These are phyloP conservation scores for Labeo rohita DNA, from an alignment of 2,113 vertebrate genomes.

Conservation along the genomic window DNA sequence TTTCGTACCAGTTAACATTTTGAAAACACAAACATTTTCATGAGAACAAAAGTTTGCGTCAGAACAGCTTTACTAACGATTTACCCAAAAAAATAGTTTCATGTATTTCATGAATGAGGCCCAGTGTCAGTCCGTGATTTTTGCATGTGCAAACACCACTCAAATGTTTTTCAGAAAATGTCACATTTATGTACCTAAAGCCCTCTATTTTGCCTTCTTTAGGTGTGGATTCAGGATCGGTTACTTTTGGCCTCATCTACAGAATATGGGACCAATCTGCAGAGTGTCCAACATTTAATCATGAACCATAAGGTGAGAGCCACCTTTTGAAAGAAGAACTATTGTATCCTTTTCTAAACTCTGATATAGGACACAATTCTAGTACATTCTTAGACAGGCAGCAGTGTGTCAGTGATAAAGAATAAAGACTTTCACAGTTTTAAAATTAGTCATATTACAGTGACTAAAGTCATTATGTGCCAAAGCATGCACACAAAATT, in stretches of 20 bases:
- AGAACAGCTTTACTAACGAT: too few species aligned
- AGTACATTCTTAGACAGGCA: neutral
- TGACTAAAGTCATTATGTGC: neutral
- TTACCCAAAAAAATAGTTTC: too few species aligned
- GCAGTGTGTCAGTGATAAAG: neutral
- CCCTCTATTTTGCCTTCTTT: neutral
- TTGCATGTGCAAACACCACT: neutral
- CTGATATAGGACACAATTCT: neutral
- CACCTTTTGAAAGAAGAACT: neutral
- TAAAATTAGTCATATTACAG: too few species aligned
- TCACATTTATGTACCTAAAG: neutral
- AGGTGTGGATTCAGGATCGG: slow-evolving; percentile 92
- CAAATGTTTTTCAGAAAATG: too few species aligned
- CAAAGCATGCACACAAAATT: neutral
- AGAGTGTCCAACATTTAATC: slow-evolving; percentile 86
- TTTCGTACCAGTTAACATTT: too few species aligned
- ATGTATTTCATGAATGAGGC: too few species aligned
- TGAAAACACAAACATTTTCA: too few species aligned
- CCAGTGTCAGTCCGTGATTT: neutral
- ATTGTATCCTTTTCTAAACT: neutral
- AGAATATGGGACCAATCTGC: slow-evolving; percentile 89
- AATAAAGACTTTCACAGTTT: neutral
- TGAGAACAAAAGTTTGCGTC: too few species aligned
- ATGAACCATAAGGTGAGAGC: slow-evolving; percentile 87
- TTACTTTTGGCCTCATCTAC: slow-evolving; percentile 86